Base-by-base conservation (phyloP, 64 coral and sea anemone genomes). In the Cladopsammia gracilis region DNA sequence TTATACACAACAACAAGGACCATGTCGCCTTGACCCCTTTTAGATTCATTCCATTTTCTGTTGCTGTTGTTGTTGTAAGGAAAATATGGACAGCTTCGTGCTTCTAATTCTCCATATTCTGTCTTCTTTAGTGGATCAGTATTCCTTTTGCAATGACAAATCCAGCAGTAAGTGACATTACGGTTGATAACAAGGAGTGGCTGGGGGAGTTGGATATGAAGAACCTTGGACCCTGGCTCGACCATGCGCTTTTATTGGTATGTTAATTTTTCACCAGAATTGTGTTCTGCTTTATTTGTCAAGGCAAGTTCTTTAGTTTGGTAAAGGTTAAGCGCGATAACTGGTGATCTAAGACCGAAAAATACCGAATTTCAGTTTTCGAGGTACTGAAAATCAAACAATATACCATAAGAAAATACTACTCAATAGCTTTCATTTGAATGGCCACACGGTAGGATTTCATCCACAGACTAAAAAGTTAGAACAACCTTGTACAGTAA, bases 71-170 rank as follows among this genome's bases (percentile, higher is more conserved):
- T 9, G 69, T 3, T 72, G 0, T 72, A 34, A 1, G 34, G 34
- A 34, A 34, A 34, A 1, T 34, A 34, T 34, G 34, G 34, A 34
- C 34, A 34, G 34, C 0, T 34, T 34, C 34, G 5, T 72, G 7
- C 53, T 56, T 56, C 12, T 5, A 56, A 56, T 7, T 56, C 5
- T 3, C 53, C 53, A 10, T 7, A 2, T 50, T 80, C 47, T 64
- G 10, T 26, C 19, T 4, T 25, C 22, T 13, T 56, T 58, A 95
- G 93, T 78, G 88, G 79, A 61, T 95, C 52, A 95, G 93, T 71
- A 68, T 95, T 51, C 93, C 93, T 71, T 95, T 95, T 23, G 93
- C 93, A 10, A 57, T 86, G 73, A 86, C 58, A 9, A 53, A 95
- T 76, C 10, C 57, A 19, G 93, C 93, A 15, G 93, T 95, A 20